A percentile compares a stretch with the other conserved stretches of the same genome.
phyloP scores from a whole-genome alignment of 2,888 invertebrate genomes.

The Morpho helenor region DNA sequence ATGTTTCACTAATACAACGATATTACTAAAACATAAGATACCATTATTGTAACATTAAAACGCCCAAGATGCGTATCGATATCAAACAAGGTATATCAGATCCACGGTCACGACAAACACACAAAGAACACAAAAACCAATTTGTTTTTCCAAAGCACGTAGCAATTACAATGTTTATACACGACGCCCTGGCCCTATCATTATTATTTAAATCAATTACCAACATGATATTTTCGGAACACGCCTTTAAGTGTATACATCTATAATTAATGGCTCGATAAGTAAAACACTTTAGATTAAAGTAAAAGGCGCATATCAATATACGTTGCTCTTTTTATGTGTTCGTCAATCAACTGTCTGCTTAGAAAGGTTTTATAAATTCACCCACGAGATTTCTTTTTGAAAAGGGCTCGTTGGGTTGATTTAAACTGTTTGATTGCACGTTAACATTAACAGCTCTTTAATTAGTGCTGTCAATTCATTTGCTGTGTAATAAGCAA shows the following conservation, averaged over 20 bases:
- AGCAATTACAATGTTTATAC: conserved; percentile 57
- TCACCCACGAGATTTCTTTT: conserved; percentile 18
- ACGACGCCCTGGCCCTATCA: conserved; percentile 51
- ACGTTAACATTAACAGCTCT: conserved; percentile 3
- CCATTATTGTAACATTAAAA: conserved; percentile 10
- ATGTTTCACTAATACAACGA: too few relatives aligned
- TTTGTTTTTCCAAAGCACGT: conserved; percentile 26
- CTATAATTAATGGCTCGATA: conserved; percentile 70
- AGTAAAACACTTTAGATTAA: conserved; percentile 72
- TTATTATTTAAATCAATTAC: conserved; percentile 76
- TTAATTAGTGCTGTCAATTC: conserved; percentile 4
- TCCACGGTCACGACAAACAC: conserved; percentile 22
- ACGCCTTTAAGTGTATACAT: conserved; percentile 52
- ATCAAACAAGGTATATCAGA: conserved; percentile 24
- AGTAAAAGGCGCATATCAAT: conserved; percentile 54
- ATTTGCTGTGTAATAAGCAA: conserved; percentile 5
- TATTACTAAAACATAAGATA: conserved; percentile 3
- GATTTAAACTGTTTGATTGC: background rate
- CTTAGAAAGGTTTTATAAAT: conserved; percentile 25
- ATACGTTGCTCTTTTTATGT: conserved; percentile 41
- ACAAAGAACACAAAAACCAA: conserved; percentile 28
- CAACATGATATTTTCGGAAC: conserved; percentile 60
- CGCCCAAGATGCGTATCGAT: conserved; percentile 22
- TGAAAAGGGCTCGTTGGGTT: conserved; percentile 5
- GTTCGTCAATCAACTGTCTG: conserved; percentile 42